A percentile compares a stretch with the other conserved stretches of the same genome.
Conservation (phyloP, 2,888 invertebrate genomes). For the Argyresthia albistria region DNA sequence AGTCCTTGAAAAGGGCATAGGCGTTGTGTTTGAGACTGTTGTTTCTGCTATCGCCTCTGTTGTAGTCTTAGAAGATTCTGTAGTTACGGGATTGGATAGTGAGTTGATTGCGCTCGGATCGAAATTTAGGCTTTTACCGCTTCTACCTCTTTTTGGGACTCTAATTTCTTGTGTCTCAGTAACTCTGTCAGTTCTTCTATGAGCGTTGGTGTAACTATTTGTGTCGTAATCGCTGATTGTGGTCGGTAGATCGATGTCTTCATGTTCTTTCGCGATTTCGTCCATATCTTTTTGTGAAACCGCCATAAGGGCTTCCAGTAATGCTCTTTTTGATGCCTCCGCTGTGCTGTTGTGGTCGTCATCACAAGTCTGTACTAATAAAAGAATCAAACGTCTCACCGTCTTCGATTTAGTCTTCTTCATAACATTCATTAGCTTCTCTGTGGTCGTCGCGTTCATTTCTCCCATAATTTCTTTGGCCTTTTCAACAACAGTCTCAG, state of each 20-base stretch:
- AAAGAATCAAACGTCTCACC: conserved; percentile 79
- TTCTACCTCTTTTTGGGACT: conserved; percentile 27
- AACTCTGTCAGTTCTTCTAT: conserved; percentile 32
- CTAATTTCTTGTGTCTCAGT: conserved; percentile 26
- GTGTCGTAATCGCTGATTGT: conserved; percentile 28
- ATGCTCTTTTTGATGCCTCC: conserved; percentile 78
- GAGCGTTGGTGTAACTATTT: conserved; percentile 27
- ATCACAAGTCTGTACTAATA: conserved; percentile 85
- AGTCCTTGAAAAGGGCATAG: conserved; percentile 23
- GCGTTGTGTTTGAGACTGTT: conserved; percentile 35
- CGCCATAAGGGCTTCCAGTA: conserved; percentile 78
- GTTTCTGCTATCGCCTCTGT: conserved; percentile 31
- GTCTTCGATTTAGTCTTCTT: conserved; percentile 85
- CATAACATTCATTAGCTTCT: conserved; percentile 85
- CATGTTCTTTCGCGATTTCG: conserved; percentile 54
- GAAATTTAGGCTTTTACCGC: conserved; percentile 42
- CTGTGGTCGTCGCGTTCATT: conserved; percentile 81
- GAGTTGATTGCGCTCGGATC: conserved; percentile 52
- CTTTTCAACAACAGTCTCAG: conserved; percentile 76
- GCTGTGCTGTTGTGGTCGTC: conserved; percentile 79
- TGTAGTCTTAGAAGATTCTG: conserved; percentile 26
- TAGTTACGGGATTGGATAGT: conserved; percentile 43
- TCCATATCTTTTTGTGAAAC: conserved; percentile 73
- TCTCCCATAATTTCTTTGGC: conserved; percentile 84
- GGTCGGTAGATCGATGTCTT: conserved; percentile 26